A percentile compares a stretch with the other conserved stretches of the same genome.
phyloP scores from a whole-genome alignment of 2,888 invertebrate species.

The Ophion ventricosus region DNA sequence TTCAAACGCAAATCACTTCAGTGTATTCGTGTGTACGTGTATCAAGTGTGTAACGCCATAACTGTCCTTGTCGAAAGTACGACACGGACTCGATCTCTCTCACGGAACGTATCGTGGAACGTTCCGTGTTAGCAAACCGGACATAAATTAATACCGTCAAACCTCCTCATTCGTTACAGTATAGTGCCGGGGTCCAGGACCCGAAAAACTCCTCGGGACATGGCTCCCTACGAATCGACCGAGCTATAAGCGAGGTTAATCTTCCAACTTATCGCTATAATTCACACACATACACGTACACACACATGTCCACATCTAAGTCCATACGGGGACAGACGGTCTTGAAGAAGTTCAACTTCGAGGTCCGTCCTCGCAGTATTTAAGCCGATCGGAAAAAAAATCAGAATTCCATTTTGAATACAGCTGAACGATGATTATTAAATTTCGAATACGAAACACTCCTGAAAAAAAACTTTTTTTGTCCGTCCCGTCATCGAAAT shows the following conservation, averaged over 20 bases:
- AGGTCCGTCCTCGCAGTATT: not conserved
- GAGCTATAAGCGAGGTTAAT: constrained; percentile 81
- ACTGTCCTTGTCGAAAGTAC: constrained; percentile 48
- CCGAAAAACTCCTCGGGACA: constrained; percentile 62
- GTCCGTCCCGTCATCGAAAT: no score
- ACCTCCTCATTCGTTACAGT: constrained; percentile 81
- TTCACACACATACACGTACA: constrained; percentile 77
- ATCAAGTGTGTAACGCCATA: constrained; percentile 3
- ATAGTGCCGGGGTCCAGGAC: constrained; percentile 69
- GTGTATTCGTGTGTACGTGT: not conserved
- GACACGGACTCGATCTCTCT: constrained; percentile 36
- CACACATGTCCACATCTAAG: constrained; percentile 68
- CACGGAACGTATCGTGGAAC: constrained; percentile 21
- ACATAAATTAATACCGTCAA: constrained; percentile 82
- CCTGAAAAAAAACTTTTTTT: no score
- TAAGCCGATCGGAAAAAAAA: no score
- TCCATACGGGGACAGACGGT: constrained; percentile 17
- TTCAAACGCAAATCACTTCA: not conserved
- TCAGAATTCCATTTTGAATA: not conserved
- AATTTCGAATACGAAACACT: no score
- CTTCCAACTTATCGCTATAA: constrained; percentile 79
- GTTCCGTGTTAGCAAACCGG: constrained; percentile 80
- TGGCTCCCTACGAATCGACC: constrained; percentile 58
- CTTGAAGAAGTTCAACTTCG: not conserved
- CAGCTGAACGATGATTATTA: no score